Conservation (phyloP, 2,113 vertebrate species). For the Mesitornis unicolor region DNA sequence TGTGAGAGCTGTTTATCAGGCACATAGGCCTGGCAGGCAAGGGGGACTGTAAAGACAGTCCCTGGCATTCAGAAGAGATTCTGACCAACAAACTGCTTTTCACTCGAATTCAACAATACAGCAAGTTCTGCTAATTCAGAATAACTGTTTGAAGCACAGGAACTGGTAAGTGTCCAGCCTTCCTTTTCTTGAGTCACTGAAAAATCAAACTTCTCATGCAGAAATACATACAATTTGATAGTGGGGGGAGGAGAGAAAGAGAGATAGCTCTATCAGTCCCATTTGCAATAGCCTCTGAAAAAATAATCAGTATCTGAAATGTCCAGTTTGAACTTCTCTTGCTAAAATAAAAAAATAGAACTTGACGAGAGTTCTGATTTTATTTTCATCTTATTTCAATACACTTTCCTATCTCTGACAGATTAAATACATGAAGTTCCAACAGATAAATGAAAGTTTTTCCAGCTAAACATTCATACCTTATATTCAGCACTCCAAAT, state of each 20-base stretch:
- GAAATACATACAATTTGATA: neutral
- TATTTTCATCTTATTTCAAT: neutral
- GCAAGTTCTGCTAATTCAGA: neutral
- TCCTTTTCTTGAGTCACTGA: neutral
- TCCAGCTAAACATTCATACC: neutral
- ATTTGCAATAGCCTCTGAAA: neutral
- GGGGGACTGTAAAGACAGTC: neutral
- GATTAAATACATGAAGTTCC: neutral
- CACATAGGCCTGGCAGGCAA: neutral
- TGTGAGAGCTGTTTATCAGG: neutral
- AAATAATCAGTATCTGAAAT: neutral
- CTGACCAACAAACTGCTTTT: neutral
- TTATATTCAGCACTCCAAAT: neutral
- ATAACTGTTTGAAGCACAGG: neutral
- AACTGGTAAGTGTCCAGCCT: neutral
- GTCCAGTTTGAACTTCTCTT: neutral
- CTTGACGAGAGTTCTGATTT: neutral
- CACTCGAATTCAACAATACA: neutral
- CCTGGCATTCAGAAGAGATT: neutral
- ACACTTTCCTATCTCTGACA: neutral
- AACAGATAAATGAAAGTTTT: neutral
- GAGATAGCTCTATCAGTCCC: neutral
- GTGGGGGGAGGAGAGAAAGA: neutral
- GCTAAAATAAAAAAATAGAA: neutral
- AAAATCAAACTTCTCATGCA: neutral